Evolutionary conservation across 2,888 invertebrate genomes (phyloP).

Genomic region (Ophion costatus): DNA sequence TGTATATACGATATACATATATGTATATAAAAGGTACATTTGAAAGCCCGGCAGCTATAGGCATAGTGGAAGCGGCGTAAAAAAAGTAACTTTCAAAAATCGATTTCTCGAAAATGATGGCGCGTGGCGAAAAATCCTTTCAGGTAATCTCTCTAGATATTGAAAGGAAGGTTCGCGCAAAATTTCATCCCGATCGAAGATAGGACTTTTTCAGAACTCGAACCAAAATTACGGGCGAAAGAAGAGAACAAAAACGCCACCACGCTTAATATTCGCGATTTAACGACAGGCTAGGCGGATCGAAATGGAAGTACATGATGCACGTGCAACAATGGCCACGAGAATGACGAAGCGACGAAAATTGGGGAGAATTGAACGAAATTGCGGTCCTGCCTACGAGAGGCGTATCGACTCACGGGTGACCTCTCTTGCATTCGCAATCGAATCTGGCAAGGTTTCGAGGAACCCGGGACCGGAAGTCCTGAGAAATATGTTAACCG

Average conservation of each 20-base stretch:
- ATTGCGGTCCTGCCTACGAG: background rate
- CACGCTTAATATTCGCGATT: background rate
- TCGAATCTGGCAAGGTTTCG: background rate
- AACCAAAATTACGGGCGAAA: background rate
- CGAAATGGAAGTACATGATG: background rate
- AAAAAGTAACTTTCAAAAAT: too few species aligned
- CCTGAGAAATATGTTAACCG: background rate
- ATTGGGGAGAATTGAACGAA: background rate
- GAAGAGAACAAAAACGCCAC: background rate
- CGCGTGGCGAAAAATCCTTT: too few species aligned
- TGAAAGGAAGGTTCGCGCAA: too few species aligned
- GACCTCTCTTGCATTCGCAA: background rate
- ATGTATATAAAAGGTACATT: too few species aligned
- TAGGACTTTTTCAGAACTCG: too few species aligned
- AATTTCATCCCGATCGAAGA: too few species aligned
- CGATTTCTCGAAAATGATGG: too few species aligned
- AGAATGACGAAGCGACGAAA: background rate
- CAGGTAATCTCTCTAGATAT: too few species aligned
- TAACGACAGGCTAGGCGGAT: background rate
- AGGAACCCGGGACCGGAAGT: background rate
- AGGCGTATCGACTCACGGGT: background rate
- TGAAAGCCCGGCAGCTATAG: too few species aligned
- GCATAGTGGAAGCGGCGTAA: too few species aligned
- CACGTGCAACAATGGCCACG: background rate
- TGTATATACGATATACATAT: too few species aligned